Percentiles rank a stretch among this genome's conserved stretches.
These are phyloP conservation scores for Tetragnatha versicolor DNA, from an alignment of 1,140 invertebrate species.

Conservation along the genomic window DNA sequence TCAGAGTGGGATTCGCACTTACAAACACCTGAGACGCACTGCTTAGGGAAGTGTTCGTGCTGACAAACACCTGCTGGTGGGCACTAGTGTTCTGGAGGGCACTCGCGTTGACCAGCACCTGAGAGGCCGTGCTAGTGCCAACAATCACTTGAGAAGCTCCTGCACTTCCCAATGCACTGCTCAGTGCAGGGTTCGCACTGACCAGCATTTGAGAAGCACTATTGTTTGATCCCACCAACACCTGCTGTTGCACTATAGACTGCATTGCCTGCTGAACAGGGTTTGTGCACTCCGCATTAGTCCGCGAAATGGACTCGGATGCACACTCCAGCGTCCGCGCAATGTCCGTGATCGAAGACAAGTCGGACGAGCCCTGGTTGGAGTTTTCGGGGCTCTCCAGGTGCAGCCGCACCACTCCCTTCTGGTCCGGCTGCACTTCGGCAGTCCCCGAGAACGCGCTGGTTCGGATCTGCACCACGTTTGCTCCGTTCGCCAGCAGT, in stretches of 20 bases:
- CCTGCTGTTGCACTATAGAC: not conserved
- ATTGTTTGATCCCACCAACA: not conserved
- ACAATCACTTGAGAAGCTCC: not conserved
- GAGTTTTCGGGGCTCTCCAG: slow-evolving; percentile 51
- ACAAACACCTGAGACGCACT: no score
- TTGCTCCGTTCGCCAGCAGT: no score
- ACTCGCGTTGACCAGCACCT: no score
- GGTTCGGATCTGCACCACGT: no score
- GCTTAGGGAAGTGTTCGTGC: no score
- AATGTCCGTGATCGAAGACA: slow-evolving; percentile 53
- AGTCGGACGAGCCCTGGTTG: slow-evolving; percentile 34
- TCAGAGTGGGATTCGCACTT: not conserved
- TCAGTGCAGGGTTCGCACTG: not conserved
- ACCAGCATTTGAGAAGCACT: not conserved
- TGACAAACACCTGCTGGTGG: no score
- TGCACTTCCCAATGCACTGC: not conserved
- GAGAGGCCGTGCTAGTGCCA: not conserved
- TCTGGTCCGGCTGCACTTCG: slow-evolving; percentile 30
- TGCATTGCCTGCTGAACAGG: not conserved
- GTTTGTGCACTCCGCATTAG: slow-evolving; percentile 43
- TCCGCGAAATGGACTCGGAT: slow-evolving; percentile 46
- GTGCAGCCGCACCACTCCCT: slow-evolving; percentile 44
- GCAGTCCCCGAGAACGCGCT: no score
- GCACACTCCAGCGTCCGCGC: slow-evolving; percentile 51
- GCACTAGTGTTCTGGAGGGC: no score